phyloP scores from a whole-genome alignment of 1,140 invertebrate genomes.

The Parapsyche elsis region DNA sequence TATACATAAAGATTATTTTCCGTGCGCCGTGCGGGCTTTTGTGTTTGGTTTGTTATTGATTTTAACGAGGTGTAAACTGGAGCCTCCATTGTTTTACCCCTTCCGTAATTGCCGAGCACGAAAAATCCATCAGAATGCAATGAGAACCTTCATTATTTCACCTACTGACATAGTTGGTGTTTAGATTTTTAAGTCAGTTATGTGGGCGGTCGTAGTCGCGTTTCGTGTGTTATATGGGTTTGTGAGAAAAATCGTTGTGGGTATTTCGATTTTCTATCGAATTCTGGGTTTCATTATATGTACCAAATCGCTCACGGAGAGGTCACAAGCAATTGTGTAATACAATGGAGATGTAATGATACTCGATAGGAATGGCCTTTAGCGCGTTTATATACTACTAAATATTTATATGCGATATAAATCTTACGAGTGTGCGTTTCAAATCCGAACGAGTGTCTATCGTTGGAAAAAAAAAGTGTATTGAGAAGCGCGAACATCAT shows the following conservation, averaged over 20 bases:
- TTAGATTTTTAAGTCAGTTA: neutral
- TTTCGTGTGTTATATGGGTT: neutral
- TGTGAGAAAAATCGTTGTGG: conserved; percentile 9
- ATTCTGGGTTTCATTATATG: neutral
- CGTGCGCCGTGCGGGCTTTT: no score
- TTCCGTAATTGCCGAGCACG: conserved; percentile 3
- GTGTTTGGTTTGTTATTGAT: conserved; percentile 3
- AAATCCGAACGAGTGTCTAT: no score
- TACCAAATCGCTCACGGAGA: conserved; percentile 2
- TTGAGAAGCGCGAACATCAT: no score
- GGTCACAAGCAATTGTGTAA: conserved; percentile 17
- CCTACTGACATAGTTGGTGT: conserved; percentile 8
- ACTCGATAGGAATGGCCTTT: conserved; percentile 14
- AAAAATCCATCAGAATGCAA: neutral
- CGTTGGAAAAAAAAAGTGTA: no score
- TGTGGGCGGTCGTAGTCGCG: neutral
- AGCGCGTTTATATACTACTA: neutral
- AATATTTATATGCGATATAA: neutral
- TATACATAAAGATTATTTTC: no score
- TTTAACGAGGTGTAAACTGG: conserved; percentile 22
- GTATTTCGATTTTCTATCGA: conserved; percentile 22
- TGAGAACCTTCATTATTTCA: neutral
- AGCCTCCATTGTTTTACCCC: conserved; percentile 5
- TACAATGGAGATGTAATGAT: neutral
- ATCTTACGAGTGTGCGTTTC: neutral